These are phyloP conservation scores for Craseonycteris thonglongyai DNA, from an alignment of 2,113 vertebrate species.

Conservation along the genomic window DNA sequence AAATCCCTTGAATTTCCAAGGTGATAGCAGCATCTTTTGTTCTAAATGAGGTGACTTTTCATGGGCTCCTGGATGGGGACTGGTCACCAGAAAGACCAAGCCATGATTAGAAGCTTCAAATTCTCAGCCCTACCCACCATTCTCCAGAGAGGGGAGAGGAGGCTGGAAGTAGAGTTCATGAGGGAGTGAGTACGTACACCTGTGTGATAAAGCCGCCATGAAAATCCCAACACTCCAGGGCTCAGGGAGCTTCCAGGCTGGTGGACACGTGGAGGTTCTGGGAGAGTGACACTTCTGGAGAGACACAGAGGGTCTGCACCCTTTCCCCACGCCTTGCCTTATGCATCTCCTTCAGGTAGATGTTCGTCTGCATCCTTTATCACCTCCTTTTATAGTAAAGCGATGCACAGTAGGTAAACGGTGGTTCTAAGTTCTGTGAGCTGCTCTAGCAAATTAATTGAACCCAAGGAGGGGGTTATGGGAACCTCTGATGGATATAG, in stretches of 20 bases:
- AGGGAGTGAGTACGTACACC: background rate
- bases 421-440: background rate
- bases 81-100: background rate
- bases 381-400: background rate
- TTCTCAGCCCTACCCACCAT: background rate
- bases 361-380: background rate
- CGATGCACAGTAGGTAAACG: background rate
- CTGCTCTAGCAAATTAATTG: background rate
- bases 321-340: background rate
- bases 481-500: background rate
- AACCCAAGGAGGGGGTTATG: background rate
- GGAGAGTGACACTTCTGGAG: background rate
- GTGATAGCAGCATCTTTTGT: background rate
- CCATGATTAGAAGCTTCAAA: background rate
- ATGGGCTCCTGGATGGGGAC: background rate
- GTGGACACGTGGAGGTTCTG: background rate
- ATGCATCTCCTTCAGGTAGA: background rate
- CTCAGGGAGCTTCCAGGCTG: background rate
- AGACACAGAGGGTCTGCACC: background rate
- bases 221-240: background rate
- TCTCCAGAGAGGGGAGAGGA: background rate
- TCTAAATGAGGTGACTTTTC: background rate
- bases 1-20: background rate
- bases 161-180: background rate
- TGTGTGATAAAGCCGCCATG: background rate